Conservation (phyloP, 1,140 invertebrate genomes). For the Cryptotermes secundus region DNA sequence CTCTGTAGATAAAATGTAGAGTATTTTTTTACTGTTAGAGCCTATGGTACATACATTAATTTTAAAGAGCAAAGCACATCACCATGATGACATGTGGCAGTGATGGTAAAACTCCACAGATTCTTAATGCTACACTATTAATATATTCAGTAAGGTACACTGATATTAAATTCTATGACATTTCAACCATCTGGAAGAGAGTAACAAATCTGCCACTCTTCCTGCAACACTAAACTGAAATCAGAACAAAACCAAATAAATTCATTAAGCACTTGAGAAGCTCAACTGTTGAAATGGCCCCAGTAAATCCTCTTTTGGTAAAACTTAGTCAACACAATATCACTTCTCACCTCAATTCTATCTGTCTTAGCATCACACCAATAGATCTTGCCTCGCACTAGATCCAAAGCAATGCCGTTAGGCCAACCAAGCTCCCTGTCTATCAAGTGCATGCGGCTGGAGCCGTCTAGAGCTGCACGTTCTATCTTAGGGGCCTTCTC, state of each 20-base stretch:
- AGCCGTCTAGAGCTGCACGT: constrained; percentile 84
- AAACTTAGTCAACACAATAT: not conserved
- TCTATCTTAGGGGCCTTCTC: constrained; percentile 90
- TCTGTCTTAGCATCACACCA: constrained; percentile 95
- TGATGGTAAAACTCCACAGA: no score
- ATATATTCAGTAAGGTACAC: no score
- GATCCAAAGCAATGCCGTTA: constrained; percentile 91
- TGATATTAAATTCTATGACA: no score
- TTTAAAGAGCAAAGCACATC: no score
- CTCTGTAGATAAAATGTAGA: no score
- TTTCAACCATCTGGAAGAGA: not conserved
- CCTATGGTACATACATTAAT: no score
- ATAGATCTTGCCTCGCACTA: constrained; percentile 78
- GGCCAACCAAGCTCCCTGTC: constrained; percentile 87
- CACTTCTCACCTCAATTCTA: constrained; percentile 79
- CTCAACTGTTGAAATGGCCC: no score
- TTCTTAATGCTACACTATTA: no score
- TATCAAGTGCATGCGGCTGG: constrained; percentile 71
- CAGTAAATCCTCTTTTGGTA: not conserved
- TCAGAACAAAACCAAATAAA: not conserved
- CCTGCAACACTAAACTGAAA: not conserved
- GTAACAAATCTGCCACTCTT: not conserved
- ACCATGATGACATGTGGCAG: no score
- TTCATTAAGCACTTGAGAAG: not conserved
- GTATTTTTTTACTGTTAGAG: no score